Evolutionary conservation across 1,140 invertebrate species (phyloP), one percentile per base, ranked within the genome.

Genomic region (Phthorimaea operculella): DNA sequence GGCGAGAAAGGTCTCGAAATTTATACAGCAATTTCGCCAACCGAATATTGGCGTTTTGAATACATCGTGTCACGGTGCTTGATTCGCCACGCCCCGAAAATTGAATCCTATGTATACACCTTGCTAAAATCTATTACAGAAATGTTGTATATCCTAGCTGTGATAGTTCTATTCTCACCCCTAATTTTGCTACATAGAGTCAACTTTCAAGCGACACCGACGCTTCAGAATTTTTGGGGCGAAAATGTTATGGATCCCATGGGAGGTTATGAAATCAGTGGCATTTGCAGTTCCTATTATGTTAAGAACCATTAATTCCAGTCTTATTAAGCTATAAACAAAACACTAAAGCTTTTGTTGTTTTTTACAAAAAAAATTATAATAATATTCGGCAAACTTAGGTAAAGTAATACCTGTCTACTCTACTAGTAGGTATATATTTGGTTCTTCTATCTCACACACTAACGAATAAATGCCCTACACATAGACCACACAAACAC

Each of bases 211-310:
- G 14, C 44, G 59, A 21, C 62, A 59, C 17, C 0, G 8, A 42
- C 17, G 52, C 18, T 42, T 51, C 44, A 60, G 69, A 73, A 64
- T 79, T 82, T 84, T 82, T 83, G 58, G 82, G 82, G 79, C 78
- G 74, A 76, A 74, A 77, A 78, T 62, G 70, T 72, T 78, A 81
- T 80, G 72, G 70, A 59, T 86, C 85, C 78, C 84, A 70, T 53
- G 84, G 79, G 85, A 85, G 72, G 79, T 79, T 81, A 86, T 87
- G 80, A 86, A 87, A 87, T 86, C 85, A 87, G 74, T 87, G 85
- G 84, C 85, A 87, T 87, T 87, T 87, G 84, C 82, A 86, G 66
- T 77, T 81, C 83, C 80, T 85, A 85, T 85, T 85, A 81, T 85
- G 79, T 71, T 74, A 77, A 70, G 78, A 85, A 82, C 78, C 80